A percentile compares a stretch with the other conserved stretches of the same genome.
Evolutionary conservation across 2,113 vertebrate species (phyloP).

Genomic region (Grammomys dolichurus): DNA sequence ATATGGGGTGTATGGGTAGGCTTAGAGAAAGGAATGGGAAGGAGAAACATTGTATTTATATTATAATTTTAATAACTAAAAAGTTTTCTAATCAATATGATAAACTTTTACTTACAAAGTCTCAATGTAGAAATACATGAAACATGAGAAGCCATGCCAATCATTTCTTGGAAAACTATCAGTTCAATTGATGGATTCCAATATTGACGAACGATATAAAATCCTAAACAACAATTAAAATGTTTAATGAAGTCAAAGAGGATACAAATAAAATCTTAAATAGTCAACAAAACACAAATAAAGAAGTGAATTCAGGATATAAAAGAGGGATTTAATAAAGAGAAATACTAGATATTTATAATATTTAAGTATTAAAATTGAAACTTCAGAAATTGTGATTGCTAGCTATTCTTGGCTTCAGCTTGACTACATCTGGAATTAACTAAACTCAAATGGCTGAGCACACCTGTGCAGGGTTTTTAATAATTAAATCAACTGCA

Average conservation of each 20-base stretch:
- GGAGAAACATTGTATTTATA: neutral
- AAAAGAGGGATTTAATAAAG: neutral
- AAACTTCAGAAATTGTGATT: neutral
- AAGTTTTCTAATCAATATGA: neutral
- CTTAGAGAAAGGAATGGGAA: neutral
- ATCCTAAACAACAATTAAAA: neutral
- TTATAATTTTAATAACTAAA: neutral
- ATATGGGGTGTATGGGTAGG: neutral
- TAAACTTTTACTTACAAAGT: neutral
- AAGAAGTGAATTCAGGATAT: neutral
- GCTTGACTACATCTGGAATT: neutral
- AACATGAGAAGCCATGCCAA: neutral
- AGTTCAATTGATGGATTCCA: neutral
- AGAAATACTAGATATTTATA: neutral
- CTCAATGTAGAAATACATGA: neutral
- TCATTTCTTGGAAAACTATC: neutral
- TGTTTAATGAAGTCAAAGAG: neutral
- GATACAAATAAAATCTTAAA: neutral
- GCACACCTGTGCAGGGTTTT: neutral
- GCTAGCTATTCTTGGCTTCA: neutral
- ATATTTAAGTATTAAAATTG: neutral
- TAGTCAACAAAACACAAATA: neutral
- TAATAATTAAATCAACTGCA: neutral
- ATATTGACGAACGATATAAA: neutral
- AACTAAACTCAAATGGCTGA: neutral